Evolutionary conservation across 2,113 vertebrate species (phyloP).

Genomic region (Aythya baeri): DNA sequence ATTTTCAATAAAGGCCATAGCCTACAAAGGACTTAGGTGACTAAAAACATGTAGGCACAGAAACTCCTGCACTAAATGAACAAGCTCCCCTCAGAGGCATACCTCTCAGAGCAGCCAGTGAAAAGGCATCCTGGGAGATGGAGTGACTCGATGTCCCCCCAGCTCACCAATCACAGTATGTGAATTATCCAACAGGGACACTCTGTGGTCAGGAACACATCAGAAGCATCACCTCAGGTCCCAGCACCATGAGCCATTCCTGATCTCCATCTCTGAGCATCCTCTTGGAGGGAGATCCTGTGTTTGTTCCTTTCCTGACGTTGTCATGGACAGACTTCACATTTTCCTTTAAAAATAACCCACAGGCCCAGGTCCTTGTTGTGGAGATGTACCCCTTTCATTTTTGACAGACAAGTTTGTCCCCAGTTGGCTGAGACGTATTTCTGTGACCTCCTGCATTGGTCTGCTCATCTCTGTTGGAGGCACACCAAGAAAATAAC

Average conservation of each 20-base stretch:
- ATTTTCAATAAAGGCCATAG: not conserved
- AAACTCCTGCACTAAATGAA: fast-evolving
- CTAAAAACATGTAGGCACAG: not conserved
- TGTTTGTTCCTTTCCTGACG: not conserved
- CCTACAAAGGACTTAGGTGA: not conserved
- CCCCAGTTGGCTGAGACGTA: not conserved
- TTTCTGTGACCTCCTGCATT: not conserved
- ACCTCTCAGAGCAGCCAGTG: not conserved
- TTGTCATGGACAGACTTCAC: not conserved
- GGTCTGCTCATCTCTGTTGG: not conserved
- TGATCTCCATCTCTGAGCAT: not conserved
- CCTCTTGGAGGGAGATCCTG: not conserved
- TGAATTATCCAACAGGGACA: not conserved
- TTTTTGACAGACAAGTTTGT: not conserved
- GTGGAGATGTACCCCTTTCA: not conserved
- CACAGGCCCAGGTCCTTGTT: not conserved
- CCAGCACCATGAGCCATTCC: fast-evolving
- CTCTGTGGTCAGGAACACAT: not conserved
- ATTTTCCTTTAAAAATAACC: not conserved
- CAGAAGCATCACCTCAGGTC: not conserved
- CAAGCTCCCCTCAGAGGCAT: not conserved
- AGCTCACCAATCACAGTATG: not conserved
- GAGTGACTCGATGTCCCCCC: not conserved
- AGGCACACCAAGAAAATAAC: not conserved
- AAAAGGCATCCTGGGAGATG: fast-evolving